These are phyloP conservation scores for Pycnonotus jocosus DNA, from an alignment of 2,113 vertebrate genomes.

Conservation along the genomic window DNA sequence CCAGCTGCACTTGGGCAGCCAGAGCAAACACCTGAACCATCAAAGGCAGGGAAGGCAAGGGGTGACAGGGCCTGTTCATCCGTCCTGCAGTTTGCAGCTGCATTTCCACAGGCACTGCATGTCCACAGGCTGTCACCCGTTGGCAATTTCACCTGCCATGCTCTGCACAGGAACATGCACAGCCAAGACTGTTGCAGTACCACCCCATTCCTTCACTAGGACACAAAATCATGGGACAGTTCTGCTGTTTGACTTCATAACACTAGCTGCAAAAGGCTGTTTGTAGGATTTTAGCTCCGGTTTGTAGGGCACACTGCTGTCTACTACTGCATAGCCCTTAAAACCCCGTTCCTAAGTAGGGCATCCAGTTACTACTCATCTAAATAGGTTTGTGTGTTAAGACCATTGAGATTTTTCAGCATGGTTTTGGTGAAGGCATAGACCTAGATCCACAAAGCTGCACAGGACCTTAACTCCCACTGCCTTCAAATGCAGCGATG, in stretches of 20 bases:
- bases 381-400: conserved; percentile 47
- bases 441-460: not conserved
- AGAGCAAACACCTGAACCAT: not conserved
- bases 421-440: not conserved
- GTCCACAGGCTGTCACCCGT: not conserved
- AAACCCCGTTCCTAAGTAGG: not conserved
- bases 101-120: not conserved
- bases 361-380: not conserved
- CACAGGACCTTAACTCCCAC: not conserved
- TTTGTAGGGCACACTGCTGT: not conserved
- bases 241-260: not conserved
- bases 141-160: not conserved
- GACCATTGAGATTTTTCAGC: conserved; percentile 1
- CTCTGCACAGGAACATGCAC: not conserved
- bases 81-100: not conserved
- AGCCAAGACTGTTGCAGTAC: not conserved
- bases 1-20: not conserved
- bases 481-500: not conserved
- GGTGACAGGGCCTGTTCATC: not conserved
- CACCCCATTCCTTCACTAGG: not conserved
- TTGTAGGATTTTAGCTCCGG: not conserved
- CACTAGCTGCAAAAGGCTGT: not conserved
- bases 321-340: not conserved
- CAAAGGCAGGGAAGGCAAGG: not conserved
- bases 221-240: not conserved